phyloP scores from a whole-genome alignment of 2,113 vertebrate genomes.

The Vimba vimba region DNA sequence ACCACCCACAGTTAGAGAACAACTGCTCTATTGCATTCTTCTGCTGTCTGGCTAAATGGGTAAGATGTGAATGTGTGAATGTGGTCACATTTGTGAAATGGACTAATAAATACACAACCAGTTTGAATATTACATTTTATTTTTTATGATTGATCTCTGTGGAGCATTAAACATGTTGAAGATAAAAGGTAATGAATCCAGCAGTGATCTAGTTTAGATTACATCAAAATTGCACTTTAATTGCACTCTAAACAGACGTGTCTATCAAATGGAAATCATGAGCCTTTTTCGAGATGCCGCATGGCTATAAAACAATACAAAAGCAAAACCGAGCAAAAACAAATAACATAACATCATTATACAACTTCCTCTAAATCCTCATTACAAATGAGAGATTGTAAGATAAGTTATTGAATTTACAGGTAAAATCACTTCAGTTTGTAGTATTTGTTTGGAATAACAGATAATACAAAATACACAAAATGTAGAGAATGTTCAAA shows the following conservation, averaged over 20 bases:
- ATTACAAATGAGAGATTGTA: slow-evolving; percentile 57
- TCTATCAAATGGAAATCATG: slow-evolving; percentile 43
- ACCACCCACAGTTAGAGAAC: background rate
- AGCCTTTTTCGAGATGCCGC: slow-evolving; percentile 33
- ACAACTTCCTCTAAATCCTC: slow-evolving; percentile 53
- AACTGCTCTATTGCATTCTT: background rate
- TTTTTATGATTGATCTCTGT: slow-evolving; percentile 64
- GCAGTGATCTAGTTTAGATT: slow-evolving; percentile 61
- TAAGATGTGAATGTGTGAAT: background rate
- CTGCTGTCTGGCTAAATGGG: background rate
- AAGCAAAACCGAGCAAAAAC: slow-evolving; percentile 49
- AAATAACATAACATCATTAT: slow-evolving; percentile 45
- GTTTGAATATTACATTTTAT: slow-evolving; percentile 64
- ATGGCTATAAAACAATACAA: slow-evolving; percentile 56
- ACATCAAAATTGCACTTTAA: slow-evolving; percentile 64
- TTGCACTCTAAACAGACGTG: slow-evolving; percentile 59
- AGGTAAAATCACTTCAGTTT: slow-evolving; percentile 48
- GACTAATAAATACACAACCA: slow-evolving; percentile 49
- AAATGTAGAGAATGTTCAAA: slow-evolving; percentile 13
- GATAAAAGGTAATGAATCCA: slow-evolving; percentile 59
- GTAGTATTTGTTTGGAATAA: slow-evolving; percentile 29
- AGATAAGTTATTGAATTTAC: slow-evolving; percentile 52
- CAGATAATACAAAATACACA: slow-evolving; percentile 31
- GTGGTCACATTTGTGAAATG: slow-evolving; percentile 1
- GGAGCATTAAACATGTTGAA: slow-evolving; percentile 65